Percentiles rank a stretch among this genome's conserved stretches.
Evolutionary conservation across 2,888 invertebrate genomes (phyloP).

Genomic region (Pandemis corylana): DNA sequence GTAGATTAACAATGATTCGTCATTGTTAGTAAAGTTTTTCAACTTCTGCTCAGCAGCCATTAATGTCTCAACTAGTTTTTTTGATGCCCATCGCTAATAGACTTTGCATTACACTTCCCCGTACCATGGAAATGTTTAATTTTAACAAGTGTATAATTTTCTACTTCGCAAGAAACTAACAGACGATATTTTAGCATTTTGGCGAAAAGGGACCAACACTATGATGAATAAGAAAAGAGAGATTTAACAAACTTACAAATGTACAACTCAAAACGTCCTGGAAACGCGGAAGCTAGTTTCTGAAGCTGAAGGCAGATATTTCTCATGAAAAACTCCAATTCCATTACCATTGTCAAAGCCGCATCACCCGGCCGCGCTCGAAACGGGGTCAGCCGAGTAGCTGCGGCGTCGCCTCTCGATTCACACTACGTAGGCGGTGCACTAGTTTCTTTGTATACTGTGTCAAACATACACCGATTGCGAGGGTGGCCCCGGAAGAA

Average conservation of each 20-base stretch:
- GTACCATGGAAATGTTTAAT: no score
- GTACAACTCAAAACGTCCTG: neutral
- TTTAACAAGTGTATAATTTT: no score
- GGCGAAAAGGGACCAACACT: no score
- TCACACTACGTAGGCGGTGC: conserved; percentile 36
- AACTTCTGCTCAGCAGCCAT: neutral
- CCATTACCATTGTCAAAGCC: conserved; percentile 41
- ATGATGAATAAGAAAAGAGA: no score
- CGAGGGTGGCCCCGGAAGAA: conserved; percentile 2
- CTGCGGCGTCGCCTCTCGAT: conserved; percentile 37
- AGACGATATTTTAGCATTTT: no score
- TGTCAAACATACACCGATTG: conserved; percentile 23
- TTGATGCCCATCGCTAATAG: no score
- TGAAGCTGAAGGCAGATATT: neutral
- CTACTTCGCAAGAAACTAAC: no score
- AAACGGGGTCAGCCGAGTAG: conserved; percentile 39
- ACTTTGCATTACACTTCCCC: no score
- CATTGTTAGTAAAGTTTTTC: neutral
- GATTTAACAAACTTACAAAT: neutral
- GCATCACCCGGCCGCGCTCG: conserved; percentile 35
- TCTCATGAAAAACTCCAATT: conserved; percentile 31
- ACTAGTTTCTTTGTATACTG: conserved; percentile 41
- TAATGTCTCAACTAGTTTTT: neutral
- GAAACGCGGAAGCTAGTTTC: neutral
- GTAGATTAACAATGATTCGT: neutral